Percentiles rank a stretch among this genome's conserved stretches.
phyloP scores from a whole-genome alignment of 2,888 invertebrate genomes.

The Orthosia gothica region DNA sequence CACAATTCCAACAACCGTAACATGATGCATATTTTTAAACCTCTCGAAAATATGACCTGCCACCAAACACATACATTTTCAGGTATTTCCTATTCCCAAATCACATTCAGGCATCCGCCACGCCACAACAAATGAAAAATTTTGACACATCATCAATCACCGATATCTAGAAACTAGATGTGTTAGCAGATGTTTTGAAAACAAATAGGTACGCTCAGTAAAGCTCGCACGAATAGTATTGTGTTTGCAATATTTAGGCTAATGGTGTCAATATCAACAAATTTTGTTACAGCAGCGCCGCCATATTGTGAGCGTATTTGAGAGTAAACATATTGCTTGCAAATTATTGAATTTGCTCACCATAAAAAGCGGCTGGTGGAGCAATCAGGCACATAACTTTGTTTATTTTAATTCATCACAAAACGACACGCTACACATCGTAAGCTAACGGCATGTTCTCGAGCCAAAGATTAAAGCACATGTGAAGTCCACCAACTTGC shows the following conservation, averaged over 20 bases:
- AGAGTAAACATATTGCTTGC: background rate
- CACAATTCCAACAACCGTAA: background rate
- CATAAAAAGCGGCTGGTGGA: too few relatives aligned
- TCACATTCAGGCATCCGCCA: slow-evolving; percentile 6
- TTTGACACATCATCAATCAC: slow-evolving; percentile 44
- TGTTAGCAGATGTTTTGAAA: slow-evolving; percentile 1
- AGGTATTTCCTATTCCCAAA: slow-evolving; percentile 35
- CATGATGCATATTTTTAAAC: background rate
- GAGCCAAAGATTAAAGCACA: too few relatives aligned
- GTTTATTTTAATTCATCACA: too few relatives aligned
- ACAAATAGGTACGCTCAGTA: slow-evolving; percentile 8
- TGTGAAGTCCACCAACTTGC: too few relatives aligned
- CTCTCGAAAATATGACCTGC: slow-evolving; percentile 3
- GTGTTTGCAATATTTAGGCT: background rate
- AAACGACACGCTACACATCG: too few relatives aligned
- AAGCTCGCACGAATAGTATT: background rate
- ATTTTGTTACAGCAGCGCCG: background rate
- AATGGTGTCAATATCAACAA: background rate
- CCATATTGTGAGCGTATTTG: background rate
- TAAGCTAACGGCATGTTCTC: too few relatives aligned
- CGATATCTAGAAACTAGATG: slow-evolving; percentile 26
- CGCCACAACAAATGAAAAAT: slow-evolving; percentile 30
- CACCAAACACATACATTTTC: slow-evolving; percentile 9
- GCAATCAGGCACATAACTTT: too few relatives aligned
- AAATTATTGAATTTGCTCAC: background rate